Conservation (phyloP, 2,888 invertebrate genomes). For the Ernsta delagoae region DNA sequence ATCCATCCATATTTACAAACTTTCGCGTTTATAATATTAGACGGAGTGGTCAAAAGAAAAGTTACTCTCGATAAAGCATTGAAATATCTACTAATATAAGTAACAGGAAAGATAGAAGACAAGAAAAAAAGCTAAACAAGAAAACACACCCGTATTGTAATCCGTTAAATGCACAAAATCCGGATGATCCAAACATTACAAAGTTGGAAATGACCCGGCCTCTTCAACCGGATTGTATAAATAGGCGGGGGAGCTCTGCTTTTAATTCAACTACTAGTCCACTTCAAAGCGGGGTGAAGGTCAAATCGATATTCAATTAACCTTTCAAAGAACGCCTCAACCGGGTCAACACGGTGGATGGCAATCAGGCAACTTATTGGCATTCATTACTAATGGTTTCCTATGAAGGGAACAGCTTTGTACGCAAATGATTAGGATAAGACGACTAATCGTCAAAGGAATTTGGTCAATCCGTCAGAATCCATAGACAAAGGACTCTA, state of each 20-base stretch:
- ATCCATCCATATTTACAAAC: too few species aligned
- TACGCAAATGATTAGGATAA: neutral
- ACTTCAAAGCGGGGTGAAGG: slow-evolving; percentile 1
- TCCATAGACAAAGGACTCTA: neutral
- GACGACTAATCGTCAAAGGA: neutral
- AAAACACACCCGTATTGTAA: too few species aligned
- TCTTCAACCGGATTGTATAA: neutral
- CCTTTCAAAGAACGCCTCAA: slow-evolving; percentile 4
- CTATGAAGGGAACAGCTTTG: neutral
- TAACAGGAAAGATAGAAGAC: too few species aligned
- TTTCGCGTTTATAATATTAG: too few species aligned
- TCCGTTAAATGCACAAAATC: neutral
- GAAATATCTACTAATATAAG: too few species aligned
- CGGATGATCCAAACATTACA: neutral
- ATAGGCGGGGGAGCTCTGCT: neutral
- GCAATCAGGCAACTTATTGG: neutral
- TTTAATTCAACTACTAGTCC: slow-evolving; percentile 1
- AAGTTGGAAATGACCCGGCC: neutral
- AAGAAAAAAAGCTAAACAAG: too few species aligned
- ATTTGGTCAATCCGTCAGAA: neutral
- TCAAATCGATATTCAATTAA: slow-evolving; percentile 7
- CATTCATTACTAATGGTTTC: slow-evolving; percentile 7
- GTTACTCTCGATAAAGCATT: too few species aligned
- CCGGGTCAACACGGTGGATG: slow-evolving; percentile 3
- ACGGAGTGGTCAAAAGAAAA: too few species aligned